Base-by-base conservation (phyloP, 2,797 vertebrate species). In the Zenarchopterus dispar region DNA sequence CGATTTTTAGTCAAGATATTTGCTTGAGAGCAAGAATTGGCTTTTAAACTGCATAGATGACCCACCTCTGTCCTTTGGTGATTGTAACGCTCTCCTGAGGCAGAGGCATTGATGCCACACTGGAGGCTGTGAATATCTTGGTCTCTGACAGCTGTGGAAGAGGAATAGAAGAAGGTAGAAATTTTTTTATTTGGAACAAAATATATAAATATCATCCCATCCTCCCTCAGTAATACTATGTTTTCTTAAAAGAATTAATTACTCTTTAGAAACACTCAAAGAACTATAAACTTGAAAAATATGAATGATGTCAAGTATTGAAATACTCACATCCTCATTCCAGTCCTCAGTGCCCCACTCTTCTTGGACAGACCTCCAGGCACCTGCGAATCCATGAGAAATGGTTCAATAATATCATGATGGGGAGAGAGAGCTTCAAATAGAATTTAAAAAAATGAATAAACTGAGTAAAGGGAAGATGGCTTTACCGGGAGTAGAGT, bases 331-430 rank as follows among this genome's bases (percentile, higher is more conserved):
- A 93, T 99, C 98, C 92, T 98, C 98, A 90, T 96, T 97, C 97
- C 97, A 99, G 91, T 99, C 97, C 91, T 99, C 97, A 5, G 97
- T 99, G 77, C 97, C 97, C 97, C 97, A 99, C 53, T 99, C 98
- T 84, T 99, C 98, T 10, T 96, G 94, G 1, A 96, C 92, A 42
- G 94, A 92, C 86, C 96, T 95, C 98, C 97, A 99, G 0, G 97
- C 95, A 91, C 96, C 98, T 99, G 42, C 15, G 56, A 63, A 60
- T 62, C 31, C 59, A 67, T 64, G 56, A 73, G 24, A 81, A 77
- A 77, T 15, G 1, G 56, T 64, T 78, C 49, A 77, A 57, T 62
- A 56, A 51, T 3, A 28, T n/a, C 0, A 6, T 6, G 10, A 26
- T 33, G 31, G 44, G 18, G 48, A 72, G 49, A 50, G 45, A 24